These are phyloP conservation scores for Himalopsyche tibetana DNA, from an alignment of 2,888 invertebrate species.

Conservation along the genomic window DNA sequence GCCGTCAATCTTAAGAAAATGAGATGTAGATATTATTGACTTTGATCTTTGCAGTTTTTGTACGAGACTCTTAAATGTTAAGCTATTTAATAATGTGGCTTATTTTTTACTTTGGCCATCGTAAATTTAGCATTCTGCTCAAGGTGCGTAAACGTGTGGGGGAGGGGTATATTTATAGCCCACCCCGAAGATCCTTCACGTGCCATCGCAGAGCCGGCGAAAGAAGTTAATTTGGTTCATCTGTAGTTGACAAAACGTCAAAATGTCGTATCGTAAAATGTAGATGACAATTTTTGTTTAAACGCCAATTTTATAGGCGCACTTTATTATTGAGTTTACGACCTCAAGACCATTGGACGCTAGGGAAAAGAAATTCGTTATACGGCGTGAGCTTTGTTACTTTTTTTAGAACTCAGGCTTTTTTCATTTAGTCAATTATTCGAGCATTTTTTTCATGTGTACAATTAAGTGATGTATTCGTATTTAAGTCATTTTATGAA, in stretches of 20 bases:
- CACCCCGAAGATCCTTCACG: not conserved
- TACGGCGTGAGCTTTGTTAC: too few relatives aligned
- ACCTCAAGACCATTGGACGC: not conserved
- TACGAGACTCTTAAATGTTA: too few relatives aligned
- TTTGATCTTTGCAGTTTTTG: too few relatives aligned
- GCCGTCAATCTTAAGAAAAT: too few relatives aligned
- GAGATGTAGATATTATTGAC: too few relatives aligned
- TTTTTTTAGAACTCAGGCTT: too few relatives aligned
- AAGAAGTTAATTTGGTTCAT: conserved; percentile 34
- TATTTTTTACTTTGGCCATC: not conserved
- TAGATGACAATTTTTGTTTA: conserved; percentile 22
- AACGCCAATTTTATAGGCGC: conserved; percentile 38
- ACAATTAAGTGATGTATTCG: too few relatives aligned
- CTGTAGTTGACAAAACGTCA: conserved; percentile 31
- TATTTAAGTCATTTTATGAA: too few relatives aligned
- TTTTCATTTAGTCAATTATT: too few relatives aligned
- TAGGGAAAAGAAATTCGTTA: too few relatives aligned
- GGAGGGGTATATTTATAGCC: not conserved
- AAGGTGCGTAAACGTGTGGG: not conserved
- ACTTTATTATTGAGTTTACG: conserved; percentile 50
- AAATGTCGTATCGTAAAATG: conserved; percentile 19
- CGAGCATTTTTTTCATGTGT: too few relatives aligned
- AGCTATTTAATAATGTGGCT: too few relatives aligned
- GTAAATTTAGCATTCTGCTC: not conserved
- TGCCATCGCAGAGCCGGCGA: not conserved